These are phyloP conservation scores for Periophthalmus magnuspinnatus DNA, from an alignment of 2,797 vertebrate species.

Conservation along the genomic window DNA sequence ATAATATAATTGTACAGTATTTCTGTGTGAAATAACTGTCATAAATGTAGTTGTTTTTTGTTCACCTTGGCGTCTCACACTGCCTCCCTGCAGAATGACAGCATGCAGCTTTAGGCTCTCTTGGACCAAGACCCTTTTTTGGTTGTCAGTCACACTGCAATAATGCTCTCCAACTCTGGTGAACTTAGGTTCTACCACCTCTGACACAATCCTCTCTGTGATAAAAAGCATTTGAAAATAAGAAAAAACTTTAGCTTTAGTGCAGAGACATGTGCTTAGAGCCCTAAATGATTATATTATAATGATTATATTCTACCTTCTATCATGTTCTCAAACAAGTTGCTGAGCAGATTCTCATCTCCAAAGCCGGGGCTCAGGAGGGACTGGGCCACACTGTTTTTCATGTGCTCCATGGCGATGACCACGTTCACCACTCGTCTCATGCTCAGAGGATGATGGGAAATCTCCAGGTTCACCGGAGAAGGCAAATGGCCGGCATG, in stretches of 20 bases:
- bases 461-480: constrained; percentile 48
- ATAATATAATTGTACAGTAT: not conserved
- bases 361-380: constrained; percentile 45
- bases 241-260: not conserved
- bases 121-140: constrained; percentile 46
- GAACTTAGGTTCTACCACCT: constrained; percentile 11
- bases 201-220: constrained; percentile 50
- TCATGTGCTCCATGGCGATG: constrained; percentile 61
- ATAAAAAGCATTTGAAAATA: not conserved
- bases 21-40: not conserved
- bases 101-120: constrained; percentile 66
- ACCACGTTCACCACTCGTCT: constrained; percentile 56
- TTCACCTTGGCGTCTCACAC: constrained; percentile 52
- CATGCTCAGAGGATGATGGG: constrained; percentile 55
- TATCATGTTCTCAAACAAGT: constrained; percentile 52
- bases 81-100: constrained; percentile 63
- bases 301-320: constrained; percentile 55
- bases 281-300: not conserved
- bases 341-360: constrained; percentile 56
- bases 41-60: not conserved
- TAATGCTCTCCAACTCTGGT: not conserved
- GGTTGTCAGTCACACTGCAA: constrained; percentile 50
- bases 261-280: not conserved
- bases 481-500: constrained; percentile 16
- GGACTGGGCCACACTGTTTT: not conserved